These are phyloP conservation scores for Merops nubicus DNA, from an alignment of 2,113 vertebrate genomes.

Conservation along the genomic window DNA sequence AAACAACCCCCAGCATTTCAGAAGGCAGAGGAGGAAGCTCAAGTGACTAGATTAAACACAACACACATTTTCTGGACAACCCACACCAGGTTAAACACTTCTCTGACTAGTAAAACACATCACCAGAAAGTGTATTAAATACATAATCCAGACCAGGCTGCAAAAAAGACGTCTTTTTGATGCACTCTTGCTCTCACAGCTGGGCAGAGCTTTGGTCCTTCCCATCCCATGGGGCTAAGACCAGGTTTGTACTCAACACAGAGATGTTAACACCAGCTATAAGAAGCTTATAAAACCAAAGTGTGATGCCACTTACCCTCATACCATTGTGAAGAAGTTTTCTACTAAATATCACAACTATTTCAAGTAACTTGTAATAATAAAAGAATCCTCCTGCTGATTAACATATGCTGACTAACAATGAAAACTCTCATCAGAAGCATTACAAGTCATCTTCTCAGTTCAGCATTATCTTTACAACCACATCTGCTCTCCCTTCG, in stretches of 20 bases:
- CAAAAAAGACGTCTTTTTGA: not conserved
- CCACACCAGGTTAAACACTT: rapidly evolving
- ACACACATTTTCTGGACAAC: not conserved
- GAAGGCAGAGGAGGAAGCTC: not conserved
- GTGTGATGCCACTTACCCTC: not conserved
- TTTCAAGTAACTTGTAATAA: not conserved
- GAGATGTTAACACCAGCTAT: not conserved
- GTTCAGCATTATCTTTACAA: not conserved
- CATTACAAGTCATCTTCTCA: not conserved
- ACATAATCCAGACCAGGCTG: not conserved
- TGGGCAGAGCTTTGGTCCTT: not conserved
- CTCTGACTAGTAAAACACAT: not conserved
- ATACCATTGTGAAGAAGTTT: not conserved
- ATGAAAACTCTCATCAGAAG: not conserved
- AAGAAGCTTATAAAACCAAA: not conserved
- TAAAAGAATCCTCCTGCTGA: not conserved
- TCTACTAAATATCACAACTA: not conserved
- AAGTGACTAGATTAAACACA: not conserved
- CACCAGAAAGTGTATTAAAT: not conserved
- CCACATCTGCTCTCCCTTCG: not conserved
- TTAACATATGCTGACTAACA: not conserved
- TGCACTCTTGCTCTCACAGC: not conserved
- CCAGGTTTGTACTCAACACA: not conserved
- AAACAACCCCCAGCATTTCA: not conserved
- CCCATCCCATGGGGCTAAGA: not conserved